Conservation (phyloP, 2,888 invertebrate genomes). For the Idaea biselata region DNA sequence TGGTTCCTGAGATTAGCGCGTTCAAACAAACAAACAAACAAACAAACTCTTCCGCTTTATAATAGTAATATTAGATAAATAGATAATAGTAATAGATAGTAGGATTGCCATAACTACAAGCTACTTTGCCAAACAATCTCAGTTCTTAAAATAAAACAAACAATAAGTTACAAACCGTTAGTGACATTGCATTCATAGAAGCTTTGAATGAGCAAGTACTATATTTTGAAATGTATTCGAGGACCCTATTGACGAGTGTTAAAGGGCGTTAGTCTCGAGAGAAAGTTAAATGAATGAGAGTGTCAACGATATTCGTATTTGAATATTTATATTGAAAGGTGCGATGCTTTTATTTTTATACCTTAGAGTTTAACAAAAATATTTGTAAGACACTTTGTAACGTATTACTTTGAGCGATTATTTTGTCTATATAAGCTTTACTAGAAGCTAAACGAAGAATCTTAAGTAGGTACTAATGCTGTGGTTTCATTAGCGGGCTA, state of each 20-base stretch:
- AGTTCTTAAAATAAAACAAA: not conserved
- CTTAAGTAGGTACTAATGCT: no score
- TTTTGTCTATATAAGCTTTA: no score
- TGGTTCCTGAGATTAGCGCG: no score
- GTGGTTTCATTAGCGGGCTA: no score
- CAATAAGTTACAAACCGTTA: not conserved
- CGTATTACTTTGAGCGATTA: not conserved
- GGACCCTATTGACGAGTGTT: slow-evolving; percentile 40
- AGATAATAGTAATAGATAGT: no score
- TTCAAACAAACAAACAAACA: no score
- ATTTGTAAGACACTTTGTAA: not conserved
- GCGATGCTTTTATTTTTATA: slow-evolving; percentile 32
- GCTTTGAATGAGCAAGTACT: slow-evolving; percentile 15
- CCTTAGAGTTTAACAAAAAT: not conserved
- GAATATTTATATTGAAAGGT: slow-evolving; percentile 42
- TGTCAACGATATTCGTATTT: slow-evolving; percentile 43
- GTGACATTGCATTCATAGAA: slow-evolving; percentile 19
- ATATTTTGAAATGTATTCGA: slow-evolving; percentile 38
- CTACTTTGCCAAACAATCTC: not conserved
- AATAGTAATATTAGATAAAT: no score
- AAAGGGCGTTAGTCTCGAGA: slow-evolving; percentile 45
- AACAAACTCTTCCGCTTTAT: no score
- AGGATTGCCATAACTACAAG: not conserved
- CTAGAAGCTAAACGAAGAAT: no score
- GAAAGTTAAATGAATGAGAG: slow-evolving; percentile 54